Percentiles rank a stretch among this genome's conserved stretches.
These are phyloP conservation scores for Emys orbicularis DNA, from an alignment of 2,797 vertebrate genomes.

Conservation along the genomic window DNA sequence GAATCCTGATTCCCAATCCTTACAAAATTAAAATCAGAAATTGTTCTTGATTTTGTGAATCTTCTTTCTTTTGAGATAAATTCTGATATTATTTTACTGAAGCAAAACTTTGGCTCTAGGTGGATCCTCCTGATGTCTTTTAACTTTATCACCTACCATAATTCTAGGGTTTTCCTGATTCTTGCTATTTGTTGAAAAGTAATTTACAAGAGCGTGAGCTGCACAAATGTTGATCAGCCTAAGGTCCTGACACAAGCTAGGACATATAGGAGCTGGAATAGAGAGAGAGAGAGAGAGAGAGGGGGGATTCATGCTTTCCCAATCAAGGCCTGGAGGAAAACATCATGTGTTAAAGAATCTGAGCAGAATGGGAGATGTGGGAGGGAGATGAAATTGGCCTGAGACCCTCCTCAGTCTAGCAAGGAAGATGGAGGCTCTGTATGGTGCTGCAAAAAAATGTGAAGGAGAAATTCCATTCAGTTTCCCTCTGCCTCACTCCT, in stretches of 20 bases:
- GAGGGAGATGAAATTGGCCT: slow-evolving; percentile 70
- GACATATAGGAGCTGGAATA: slow-evolving; percentile 29
- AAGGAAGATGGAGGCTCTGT: slow-evolving; percentile 76
- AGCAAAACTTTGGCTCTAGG: not conserved
- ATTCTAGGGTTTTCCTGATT: slow-evolving; percentile 66
- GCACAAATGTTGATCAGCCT: slow-evolving; percentile 56
- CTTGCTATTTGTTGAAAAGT: slow-evolving; percentile 60
- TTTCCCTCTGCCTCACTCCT: slow-evolving; percentile 53
- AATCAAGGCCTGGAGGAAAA: slow-evolving; percentile 50
- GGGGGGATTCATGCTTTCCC: slow-evolving; percentile 43
- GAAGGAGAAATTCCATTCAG: slow-evolving; percentile 59
- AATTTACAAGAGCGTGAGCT: slow-evolving; percentile 45
- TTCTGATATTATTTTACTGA: not conserved
- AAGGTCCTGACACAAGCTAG: slow-evolving; percentile 58
- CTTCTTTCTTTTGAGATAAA: slow-evolving; percentile 24
- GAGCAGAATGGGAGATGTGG: slow-evolving; percentile 61
- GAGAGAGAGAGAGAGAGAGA: slow-evolving; percentile 16
- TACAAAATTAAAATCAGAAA: not conserved
- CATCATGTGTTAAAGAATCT: slow-evolving; percentile 62
- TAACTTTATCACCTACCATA: slow-evolving; percentile 58
- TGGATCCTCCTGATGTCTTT: slow-evolving; percentile 62
- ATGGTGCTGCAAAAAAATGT: slow-evolving; percentile 61
- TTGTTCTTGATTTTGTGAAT: slow-evolving; percentile 7
- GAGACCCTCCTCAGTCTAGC: slow-evolving; percentile 66
- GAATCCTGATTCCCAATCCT: not conserved